Evolutionary conservation across 2,113 vertebrate species (phyloP).

Genomic region (Polyodon spathula): DNA sequence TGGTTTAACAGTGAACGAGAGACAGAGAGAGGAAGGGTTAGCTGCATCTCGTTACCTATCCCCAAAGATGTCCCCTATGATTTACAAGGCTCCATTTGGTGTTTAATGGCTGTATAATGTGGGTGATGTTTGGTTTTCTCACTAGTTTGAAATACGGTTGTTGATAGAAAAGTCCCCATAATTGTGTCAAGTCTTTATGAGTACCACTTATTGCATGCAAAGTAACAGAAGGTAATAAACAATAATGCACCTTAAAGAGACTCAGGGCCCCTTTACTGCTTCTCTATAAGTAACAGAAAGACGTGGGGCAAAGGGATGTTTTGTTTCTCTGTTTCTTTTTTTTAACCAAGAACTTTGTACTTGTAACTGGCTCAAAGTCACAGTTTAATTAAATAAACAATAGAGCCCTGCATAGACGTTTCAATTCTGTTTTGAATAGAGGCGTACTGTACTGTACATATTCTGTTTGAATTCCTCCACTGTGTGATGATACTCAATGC

Average conservation of each 20-base stretch:
- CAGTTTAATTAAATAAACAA: background rate
- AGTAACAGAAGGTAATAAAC: constrained; percentile 24
- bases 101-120: constrained; percentile 18
- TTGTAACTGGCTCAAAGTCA: constrained; percentile 3
- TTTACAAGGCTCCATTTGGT: constrained; percentile 15
- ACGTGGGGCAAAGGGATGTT: constrained; percentile 11
- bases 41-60: background rate
- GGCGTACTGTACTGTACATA: too few relatives aligned
- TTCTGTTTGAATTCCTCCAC: too few relatives aligned
- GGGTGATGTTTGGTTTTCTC: constrained; percentile 18
- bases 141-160: constrained; percentile 21
- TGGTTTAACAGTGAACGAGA: too few relatives aligned
- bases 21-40: background rate
- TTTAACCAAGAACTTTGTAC: constrained; percentile 7
- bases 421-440: too few relatives aligned
- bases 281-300: constrained; percentile 10
- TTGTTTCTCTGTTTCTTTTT: too few relatives aligned
- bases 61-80: background rate
- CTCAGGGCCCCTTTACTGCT: constrained; percentile 21
- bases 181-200: constrained; percentile 32
- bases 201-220: constrained; percentile 14
- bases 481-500: too few relatives aligned
- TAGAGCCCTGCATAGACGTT: too few relatives aligned
- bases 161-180: constrained; percentile 21
- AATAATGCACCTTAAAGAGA: constrained; percentile 16